Conservation (phyloP, 2,797 vertebrate genomes). For the Danio aesculapii region DNA sequence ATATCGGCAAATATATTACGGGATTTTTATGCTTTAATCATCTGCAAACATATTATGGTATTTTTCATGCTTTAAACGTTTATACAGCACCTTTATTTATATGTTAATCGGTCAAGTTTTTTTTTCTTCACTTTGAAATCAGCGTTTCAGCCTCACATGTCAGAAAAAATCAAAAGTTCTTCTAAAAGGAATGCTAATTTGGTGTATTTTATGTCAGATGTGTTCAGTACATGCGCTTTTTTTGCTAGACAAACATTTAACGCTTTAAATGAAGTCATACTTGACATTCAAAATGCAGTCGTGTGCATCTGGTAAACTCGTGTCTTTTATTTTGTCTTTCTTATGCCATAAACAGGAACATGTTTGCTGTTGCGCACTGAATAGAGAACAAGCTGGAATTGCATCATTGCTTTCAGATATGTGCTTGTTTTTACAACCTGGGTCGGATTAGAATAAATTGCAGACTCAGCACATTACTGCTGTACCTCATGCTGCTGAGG, state of each 20-base stretch:
- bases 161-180: too few relatives aligned
- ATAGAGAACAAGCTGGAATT: not conserved
- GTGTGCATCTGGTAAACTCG: constrained; percentile 32
- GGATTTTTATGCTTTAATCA: too few relatives aligned
- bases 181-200: not conserved
- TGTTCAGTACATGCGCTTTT: not conserved
- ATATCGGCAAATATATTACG: too few relatives aligned
- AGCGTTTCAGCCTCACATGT: too few relatives aligned
- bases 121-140: too few relatives aligned
- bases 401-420: constrained; percentile 49
- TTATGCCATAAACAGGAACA: constrained; percentile 36
- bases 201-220: not conserved
- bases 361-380: constrained; percentile 4
- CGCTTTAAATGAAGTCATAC: not conserved
- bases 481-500: constrained; percentile 33
- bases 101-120: too few relatives aligned
- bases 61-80: too few relatives aligned
- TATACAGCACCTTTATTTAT: too few relatives aligned
- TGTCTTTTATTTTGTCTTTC: constrained; percentile 22
- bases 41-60: too few relatives aligned
- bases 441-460: constrained; percentile 8
- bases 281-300: not conserved
- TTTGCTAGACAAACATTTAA: not conserved
- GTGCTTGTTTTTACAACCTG: constrained; percentile 31
- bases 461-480: constrained; percentile 45